Conservation (phyloP, 2,797 vertebrate species). For the Hyperoplus lanceolatus region DNA sequence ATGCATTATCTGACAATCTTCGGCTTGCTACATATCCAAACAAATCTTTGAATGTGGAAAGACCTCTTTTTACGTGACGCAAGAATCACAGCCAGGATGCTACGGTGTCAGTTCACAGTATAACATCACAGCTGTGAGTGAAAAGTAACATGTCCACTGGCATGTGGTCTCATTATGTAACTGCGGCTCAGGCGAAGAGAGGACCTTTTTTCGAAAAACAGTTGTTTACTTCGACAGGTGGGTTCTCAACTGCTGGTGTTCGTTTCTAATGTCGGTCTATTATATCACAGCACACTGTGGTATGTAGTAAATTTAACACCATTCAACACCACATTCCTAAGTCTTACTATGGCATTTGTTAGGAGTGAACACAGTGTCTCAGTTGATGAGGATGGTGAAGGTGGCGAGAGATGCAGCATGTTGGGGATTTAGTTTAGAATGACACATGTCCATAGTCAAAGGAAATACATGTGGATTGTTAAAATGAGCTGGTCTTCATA, state of each 20-base stretch:
- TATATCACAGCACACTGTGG: not conserved
- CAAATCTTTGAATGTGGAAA: constrained; percentile 1
- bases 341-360: not conserved
- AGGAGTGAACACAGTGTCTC: not conserved
- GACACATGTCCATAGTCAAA: not conserved
- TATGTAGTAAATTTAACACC: not conserved
- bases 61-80: not conserved
- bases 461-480: not conserved
- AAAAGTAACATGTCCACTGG: constrained; percentile 42
- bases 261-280: not conserved
- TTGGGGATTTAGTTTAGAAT: not conserved
- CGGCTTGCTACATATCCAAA: not conserved
- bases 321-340: not conserved
- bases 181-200: constrained; percentile 11
- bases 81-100: constrained; percentile 1
- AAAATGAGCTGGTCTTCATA: not conserved
- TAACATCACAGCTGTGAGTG: constrained; percentile 46
- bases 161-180: constrained; percentile 37
- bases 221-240: constrained; percentile 35
- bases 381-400: not conserved
- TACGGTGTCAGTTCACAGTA: not conserved
- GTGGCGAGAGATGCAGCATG: not conserved
- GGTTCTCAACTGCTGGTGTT: constrained; percentile 33
- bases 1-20: not conserved
- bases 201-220: not conserved